Evolutionary conservation across 2,888 invertebrate genomes (phyloP).

Genomic region (Formica aserva): DNA sequence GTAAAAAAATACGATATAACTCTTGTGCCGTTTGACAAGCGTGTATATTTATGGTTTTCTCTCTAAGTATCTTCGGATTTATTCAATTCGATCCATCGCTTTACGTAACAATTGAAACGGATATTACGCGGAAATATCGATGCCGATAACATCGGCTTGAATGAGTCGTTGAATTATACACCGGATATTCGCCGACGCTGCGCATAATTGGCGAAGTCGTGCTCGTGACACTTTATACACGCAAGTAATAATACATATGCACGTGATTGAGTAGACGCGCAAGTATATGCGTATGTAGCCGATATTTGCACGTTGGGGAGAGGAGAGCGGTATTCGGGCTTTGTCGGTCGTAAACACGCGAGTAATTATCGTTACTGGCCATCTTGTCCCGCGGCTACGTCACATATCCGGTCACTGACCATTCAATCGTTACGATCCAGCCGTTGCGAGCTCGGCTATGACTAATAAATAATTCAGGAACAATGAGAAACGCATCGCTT

Average conservation of each 20-base stretch:
- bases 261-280: conserved; percentile 32
- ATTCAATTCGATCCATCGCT: background rate
- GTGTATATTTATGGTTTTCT: background rate
- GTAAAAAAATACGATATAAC: background rate
- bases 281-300: conserved; percentile 51
- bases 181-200: conserved; percentile 26
- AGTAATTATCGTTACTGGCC: conserved; percentile 80
- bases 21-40: background rate
- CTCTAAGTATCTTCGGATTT: background rate
- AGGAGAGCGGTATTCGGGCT: conserved; percentile 66
- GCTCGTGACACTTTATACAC: conserved; percentile 68
- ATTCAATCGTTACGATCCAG: conserved; percentile 81
- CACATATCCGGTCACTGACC: conserved; percentile 84
- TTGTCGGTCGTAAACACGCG: conserved; percentile 82
- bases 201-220: conserved; percentile 47
- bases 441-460: conserved; percentile 54
- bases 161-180: conserved; percentile 52
- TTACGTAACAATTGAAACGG: conserved; percentile 4
- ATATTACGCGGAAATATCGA: conserved; percentile 27
- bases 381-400: conserved; percentile 78
- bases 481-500: conserved; percentile 60
- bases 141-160: conserved; percentile 13
- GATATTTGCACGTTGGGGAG: conserved; percentile 48
- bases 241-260: conserved; percentile 17
- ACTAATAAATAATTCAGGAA: conserved; percentile 77